A percentile compares a stretch with the other conserved stretches of the same genome.
phyloP scores from a whole-genome alignment of 2,888 invertebrate species.

The Lepas anatifera region DNA sequence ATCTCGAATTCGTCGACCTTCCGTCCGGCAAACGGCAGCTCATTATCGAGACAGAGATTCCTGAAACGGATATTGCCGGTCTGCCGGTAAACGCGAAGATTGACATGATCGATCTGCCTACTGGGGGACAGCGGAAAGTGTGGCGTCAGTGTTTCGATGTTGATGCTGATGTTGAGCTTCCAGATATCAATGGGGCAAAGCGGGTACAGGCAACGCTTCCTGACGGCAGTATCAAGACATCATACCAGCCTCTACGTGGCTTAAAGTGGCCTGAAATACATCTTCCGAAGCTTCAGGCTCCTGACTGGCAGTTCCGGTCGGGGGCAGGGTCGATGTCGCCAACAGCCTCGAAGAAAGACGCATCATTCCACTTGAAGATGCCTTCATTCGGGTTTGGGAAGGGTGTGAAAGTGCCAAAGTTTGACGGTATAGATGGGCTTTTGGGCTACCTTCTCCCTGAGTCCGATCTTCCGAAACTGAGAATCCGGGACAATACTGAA shows the following conservation, averaged over 20 bases:
- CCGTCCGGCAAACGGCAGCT: not conserved
- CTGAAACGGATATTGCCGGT: not conserved
- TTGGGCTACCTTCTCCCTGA: not conserved
- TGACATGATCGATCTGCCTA: not conserved
- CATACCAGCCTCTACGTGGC: not conserved
- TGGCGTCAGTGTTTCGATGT: constrained; percentile 7
- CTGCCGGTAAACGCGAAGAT: not conserved
- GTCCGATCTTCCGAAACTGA: not conserved
- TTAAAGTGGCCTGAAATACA: not conserved
- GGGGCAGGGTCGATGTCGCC: not conserved
- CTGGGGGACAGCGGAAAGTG: not conserved
- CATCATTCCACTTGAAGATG: not conserved
- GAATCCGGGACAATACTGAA: not conserved
- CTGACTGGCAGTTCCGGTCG: not conserved
- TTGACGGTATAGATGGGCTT: not conserved
- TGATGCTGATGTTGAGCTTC: constrained; percentile 15
- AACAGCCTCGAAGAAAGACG: not conserved
- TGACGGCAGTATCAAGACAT: not conserved
- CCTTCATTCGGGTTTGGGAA: not conserved
- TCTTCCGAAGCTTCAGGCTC: not conserved
- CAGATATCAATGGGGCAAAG: constrained; percentile 14
- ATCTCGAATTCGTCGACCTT: not conserved
- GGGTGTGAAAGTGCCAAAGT: not conserved
- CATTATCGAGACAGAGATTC: not conserved
- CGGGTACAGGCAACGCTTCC: constrained; percentile 8